Percentiles rank a stretch among this genome's conserved stretches.
These are phyloP conservation scores for Drosophila kepulauana DNA, from an alignment of 1,140 invertebrate species.

Conservation along the genomic window DNA sequence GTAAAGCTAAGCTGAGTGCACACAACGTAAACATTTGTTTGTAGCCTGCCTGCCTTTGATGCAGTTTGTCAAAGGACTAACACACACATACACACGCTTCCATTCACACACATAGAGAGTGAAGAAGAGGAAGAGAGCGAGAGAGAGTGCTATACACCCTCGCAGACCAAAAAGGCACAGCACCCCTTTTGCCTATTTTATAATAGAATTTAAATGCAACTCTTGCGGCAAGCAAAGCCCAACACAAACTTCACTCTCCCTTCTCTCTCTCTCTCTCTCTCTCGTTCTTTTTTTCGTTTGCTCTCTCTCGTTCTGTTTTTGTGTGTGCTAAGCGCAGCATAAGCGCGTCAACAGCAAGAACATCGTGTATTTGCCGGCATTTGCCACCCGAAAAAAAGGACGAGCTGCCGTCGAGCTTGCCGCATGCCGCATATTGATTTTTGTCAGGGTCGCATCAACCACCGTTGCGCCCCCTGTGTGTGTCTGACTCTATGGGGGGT, in stretches of 20 bases:
- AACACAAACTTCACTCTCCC: constrained; percentile 38
- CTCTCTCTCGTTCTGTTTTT: constrained; percentile 7
- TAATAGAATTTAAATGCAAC: constrained; percentile 79
- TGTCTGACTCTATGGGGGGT: not conserved
- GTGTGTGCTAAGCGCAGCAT: constrained; percentile 43
- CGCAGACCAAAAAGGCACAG: constrained; percentile 20
- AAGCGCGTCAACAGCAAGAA: constrained; percentile 40
- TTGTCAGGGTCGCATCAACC: constrained; percentile 51
- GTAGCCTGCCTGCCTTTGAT: constrained; percentile 55
- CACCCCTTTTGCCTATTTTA: constrained; percentile 48
- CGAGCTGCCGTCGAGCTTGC: not conserved
- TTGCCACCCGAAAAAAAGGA: constrained; percentile 22
- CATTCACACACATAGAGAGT: constrained; percentile 13
- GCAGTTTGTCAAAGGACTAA: constrained; percentile 53
- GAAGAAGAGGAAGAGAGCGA: not conserved
- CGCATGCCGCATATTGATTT: constrained; percentile 45
- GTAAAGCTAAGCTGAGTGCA: constrained; percentile 39
- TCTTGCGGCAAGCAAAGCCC: constrained; percentile 67
- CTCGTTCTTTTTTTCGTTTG: not conserved
- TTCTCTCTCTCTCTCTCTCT: not conserved
- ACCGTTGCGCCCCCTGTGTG: constrained; percentile 19
- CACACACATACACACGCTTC: constrained; percentile 15
- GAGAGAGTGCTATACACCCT: constrained; percentile 28
- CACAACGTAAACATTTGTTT: constrained; percentile 71
- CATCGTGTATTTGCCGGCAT: constrained; percentile 42